phyloP scores from a whole-genome alignment of 2,888 invertebrate species.

The Agriopis aurantiaria region DNA sequence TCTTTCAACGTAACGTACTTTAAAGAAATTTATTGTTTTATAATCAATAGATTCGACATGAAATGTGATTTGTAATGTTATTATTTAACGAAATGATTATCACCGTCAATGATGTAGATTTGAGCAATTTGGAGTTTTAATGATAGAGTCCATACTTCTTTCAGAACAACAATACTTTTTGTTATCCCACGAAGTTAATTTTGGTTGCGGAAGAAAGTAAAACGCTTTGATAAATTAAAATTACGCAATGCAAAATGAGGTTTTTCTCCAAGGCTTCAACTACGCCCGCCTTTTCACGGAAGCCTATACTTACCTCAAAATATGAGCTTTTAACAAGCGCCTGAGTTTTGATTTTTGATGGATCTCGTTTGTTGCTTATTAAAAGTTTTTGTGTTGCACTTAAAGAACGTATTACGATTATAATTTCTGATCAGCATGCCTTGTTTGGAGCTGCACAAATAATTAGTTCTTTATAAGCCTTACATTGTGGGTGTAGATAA shows the following conservation, averaged over 20 bases:
- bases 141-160: not conserved
- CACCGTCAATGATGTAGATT: not conserved
- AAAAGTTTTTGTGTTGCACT: conserved; percentile 48
- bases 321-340: conserved; percentile 72
- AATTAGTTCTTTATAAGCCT: conserved; percentile 42
- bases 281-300: conserved; percentile 54
- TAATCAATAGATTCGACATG: conserved; percentile 70
- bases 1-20: conserved; percentile 71
- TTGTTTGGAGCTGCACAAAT: conserved; percentile 24
- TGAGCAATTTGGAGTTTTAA: not conserved
- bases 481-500: conserved; percentile 21
- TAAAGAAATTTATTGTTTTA: conserved; percentile 77
- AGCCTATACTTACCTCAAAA: conserved; percentile 69
- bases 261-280: conserved; percentile 48
- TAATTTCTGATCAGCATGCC: conserved; percentile 38
- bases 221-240: conserved; percentile 51
- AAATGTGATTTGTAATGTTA: conserved; percentile 15
- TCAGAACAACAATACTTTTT: not conserved
- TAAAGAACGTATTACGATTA: conserved; percentile 42
- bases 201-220: conserved; percentile 50
- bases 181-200: conserved; percentile 47
- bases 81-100: conserved; percentile 46
- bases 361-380: conserved; percentile 51
- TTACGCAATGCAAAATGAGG: conserved; percentile 51
- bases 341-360: conserved; percentile 47